Base-by-base conservation (phyloP, 2,113 vertebrate species). In the Lophotis ruficrista region DNA sequence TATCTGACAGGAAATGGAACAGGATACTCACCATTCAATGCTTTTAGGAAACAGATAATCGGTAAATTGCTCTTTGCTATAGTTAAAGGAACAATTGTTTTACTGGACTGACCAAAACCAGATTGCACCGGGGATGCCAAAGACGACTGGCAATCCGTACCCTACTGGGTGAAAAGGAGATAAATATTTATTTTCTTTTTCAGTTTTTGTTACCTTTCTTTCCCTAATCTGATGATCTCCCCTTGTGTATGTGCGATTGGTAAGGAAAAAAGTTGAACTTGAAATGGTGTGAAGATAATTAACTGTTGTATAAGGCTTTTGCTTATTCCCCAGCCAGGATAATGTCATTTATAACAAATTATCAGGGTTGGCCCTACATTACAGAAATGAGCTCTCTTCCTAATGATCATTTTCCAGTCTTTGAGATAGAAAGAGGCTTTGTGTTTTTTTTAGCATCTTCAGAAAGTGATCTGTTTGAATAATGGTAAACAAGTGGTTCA, bases 1-100 rank as follows among this genome's bases (percentile, higher is more conserved):
- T 95, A 92, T 95, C 92, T 97, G 78, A 76, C 87, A 95, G 96
- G 96, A 95, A 96, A 96, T 95, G 91, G 95, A 97, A 95, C 93
- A 93, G 91, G 95, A 95, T 94, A 79, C 81, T 89, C 81, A 58
- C 87, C 33, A 85, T 95, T 94, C 89, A 94, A 30, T 87, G 96
- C 70, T 93, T 91, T 96, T 89, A 95, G 94, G 94, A 94, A 94
- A 95, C 45, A 95, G 83, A 96, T 92, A 92, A 92, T 87, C 2
- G 0, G 80, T 80, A 94, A 94, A 91, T 94, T 84, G 37, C 61
- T 87, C 86, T 81, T 83, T 75, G 47, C 89, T 92, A 84, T 89
- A 76, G 89, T 89, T 96, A 85, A 95, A 97, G 66, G 53, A 95
- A 89, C 9, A 2, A 96, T 96, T 95, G 92, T 95, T 94, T 91